These are phyloP conservation scores for Philopotamus ludificatus DNA, from an alignment of 1,140 invertebrate species.

Conservation along the genomic window DNA sequence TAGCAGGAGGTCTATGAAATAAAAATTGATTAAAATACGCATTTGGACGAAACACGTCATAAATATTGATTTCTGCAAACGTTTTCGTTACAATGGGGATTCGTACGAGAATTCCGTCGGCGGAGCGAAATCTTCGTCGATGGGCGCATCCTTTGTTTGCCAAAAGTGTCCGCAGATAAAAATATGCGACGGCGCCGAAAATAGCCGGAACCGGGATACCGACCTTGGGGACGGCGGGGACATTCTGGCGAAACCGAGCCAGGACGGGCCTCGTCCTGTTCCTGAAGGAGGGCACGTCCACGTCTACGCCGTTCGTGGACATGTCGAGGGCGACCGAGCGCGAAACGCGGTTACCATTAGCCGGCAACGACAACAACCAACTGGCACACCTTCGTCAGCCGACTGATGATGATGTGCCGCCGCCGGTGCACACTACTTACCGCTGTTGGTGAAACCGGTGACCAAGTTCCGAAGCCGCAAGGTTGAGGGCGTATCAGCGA, in stretches of 20 bases:
- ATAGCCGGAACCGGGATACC: slow-evolving; percentile 19
- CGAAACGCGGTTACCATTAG: background rate
- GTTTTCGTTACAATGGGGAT: no score
- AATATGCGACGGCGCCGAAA: no score
- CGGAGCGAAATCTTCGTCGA: no score
- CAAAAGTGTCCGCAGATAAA: no score
- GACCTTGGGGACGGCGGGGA: slow-evolving; percentile 19
- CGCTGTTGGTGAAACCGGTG: slow-evolving; percentile 38
- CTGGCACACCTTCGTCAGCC: no score
- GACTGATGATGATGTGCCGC: slow-evolving; percentile 5
- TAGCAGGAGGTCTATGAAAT: no score
- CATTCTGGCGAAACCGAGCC: slow-evolving; percentile 31
- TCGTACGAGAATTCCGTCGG: no score
- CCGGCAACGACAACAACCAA: slow-evolving; percentile 7
- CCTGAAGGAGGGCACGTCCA: slow-evolving; percentile 13
- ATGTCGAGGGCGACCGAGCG: slow-evolving; percentile 9
- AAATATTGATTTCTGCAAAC: no score
- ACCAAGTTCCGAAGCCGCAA: slow-evolving; percentile 20
- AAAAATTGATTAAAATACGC: no score
- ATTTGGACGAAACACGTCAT: no score
- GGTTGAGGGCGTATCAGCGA: slow-evolving; percentile 23
- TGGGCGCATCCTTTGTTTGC: no score
- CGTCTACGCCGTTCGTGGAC: slow-evolving; percentile 27
- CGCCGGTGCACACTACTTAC: slow-evolving; percentile 32
- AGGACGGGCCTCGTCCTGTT: slow-evolving; percentile 33